A percentile compares a stretch with the other conserved stretches of the same genome.
Evolutionary conservation across 2,113 vertebrate species (phyloP).

Genomic region (Mola mola): DNA sequence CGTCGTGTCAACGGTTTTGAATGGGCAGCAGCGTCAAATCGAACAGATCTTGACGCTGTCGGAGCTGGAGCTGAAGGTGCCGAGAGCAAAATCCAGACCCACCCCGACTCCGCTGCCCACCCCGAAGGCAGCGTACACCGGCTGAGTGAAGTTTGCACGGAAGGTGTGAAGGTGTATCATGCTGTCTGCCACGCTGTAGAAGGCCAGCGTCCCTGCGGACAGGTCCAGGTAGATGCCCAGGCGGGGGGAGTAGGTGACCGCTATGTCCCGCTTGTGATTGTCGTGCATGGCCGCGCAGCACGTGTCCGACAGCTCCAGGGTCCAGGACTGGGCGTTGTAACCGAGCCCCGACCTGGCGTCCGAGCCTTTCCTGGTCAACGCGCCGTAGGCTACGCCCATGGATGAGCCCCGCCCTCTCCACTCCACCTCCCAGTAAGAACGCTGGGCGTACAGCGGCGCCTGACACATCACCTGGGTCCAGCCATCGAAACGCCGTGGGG

Average conservation of each 20-base stretch:
- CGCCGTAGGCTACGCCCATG: conserved; percentile 78
- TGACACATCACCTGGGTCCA: conserved; percentile 83
- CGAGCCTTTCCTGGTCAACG: conserved; percentile 78
- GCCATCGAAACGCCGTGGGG: conserved; percentile 76
- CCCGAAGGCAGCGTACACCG: conserved; percentile 77
- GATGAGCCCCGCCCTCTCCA: conserved; percentile 82
- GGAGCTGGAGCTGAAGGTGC: conserved; percentile 73
- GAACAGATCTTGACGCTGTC: conserved; percentile 83
- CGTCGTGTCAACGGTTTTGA: neutral
- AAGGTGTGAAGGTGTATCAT: conserved; percentile 82
- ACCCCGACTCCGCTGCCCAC: conserved; percentile 81
- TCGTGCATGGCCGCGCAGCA: conserved; percentile 86
- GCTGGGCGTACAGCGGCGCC: conserved; percentile 74
- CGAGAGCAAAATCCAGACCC: conserved; percentile 81
- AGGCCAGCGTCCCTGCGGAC: conserved; percentile 69
- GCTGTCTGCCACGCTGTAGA: conserved; percentile 80
- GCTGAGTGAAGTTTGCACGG: conserved; percentile 78
- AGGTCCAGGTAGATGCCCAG: conserved; percentile 83
- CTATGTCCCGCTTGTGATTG: conserved; percentile 82
- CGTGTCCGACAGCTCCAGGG: conserved; percentile 84
- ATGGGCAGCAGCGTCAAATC: conserved; percentile 50
- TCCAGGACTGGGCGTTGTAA: conserved; percentile 87
- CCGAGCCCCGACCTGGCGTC: conserved; percentile 83
- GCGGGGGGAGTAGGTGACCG: conserved; percentile 78
- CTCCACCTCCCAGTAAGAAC: conserved; percentile 86